phyloP scores from a whole-genome alignment of 2,888 invertebrate species.

The Melitaea athalia region DNA sequence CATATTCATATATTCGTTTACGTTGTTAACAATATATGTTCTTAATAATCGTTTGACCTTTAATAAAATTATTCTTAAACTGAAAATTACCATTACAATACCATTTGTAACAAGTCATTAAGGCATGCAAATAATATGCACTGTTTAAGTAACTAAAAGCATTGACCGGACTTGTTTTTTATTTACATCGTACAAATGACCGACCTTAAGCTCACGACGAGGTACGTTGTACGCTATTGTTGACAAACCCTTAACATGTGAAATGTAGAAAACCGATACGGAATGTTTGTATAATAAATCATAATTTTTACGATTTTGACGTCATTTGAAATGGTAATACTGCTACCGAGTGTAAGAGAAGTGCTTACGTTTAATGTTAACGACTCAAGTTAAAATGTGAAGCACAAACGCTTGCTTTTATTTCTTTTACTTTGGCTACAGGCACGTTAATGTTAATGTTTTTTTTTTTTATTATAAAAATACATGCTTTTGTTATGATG shows the following conservation, averaged over 20 bases:
- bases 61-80: too few relatives aligned
- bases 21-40: too few relatives aligned
- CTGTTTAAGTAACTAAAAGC: slow-evolving; percentile 22
- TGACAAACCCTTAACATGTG: neutral
- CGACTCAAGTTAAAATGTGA: too few relatives aligned
- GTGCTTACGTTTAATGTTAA: neutral
- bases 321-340: neutral
- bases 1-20: too few relatives aligned
- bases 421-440: neutral
- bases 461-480: too few relatives aligned
- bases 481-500: neutral
- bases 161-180: slow-evolving; percentile 30
- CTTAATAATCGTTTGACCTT: too few relatives aligned
- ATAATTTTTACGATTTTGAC: neutral
- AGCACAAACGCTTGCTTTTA: too few relatives aligned
- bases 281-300: slow-evolving; percentile 2
- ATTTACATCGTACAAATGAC: slow-evolving; percentile 33
- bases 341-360: neutral
- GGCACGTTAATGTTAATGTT: too few relatives aligned
- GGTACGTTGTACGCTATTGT: slow-evolving; percentile 10
- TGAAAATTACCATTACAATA: neutral
- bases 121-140: slow-evolving; percentile 19
- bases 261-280: slow-evolving; percentile 4
- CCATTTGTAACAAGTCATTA: slow-evolving; percentile 29
- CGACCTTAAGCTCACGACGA: slow-evolving; percentile 25